Evolutionary conservation across 2,113 vertebrate species (phyloP).

Genomic region (Eupsittula cactorum): DNA sequence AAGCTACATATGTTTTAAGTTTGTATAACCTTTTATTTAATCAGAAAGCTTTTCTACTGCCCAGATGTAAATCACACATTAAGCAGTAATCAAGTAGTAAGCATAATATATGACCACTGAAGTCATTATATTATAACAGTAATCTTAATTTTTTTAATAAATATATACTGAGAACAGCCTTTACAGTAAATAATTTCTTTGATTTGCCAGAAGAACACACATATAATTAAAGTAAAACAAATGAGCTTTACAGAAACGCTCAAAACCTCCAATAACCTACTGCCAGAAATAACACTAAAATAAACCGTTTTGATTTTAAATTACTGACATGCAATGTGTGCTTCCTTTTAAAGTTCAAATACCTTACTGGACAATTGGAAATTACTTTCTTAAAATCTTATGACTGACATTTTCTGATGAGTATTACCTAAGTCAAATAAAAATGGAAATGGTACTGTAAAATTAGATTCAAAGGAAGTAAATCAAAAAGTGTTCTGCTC

Average conservation of each 20-base stretch:
- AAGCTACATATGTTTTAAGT: not conserved
- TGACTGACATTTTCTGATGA: not conserved
- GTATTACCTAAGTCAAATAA: not conserved
- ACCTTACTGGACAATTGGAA: not conserved
- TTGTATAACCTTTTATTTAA: not conserved
- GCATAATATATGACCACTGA: not conserved
- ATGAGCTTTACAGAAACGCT: not conserved
- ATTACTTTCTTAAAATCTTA: not conserved
- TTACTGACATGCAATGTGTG: not conserved
- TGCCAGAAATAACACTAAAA: not conserved
- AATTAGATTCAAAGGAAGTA: constrained; percentile 19
- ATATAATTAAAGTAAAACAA: not conserved
- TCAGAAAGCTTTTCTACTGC: not conserved
- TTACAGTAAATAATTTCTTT: not conserved
- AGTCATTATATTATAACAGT: not conserved
- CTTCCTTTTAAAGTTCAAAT: not conserved
- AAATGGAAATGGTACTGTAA: not conserved
- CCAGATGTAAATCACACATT: not conserved
- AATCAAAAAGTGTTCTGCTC: not conserved
- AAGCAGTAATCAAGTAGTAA: not conserved
- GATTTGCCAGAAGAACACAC: not conserved
- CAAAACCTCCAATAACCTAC: not conserved
- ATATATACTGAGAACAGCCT: not conserved
- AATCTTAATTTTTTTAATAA: not conserved
- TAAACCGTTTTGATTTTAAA: not conserved